A percentile compares a stretch with the other conserved stretches of the same genome.
phyloP scores from a whole-genome alignment of 2,113 vertebrate genomes.

The Planiliza haematocheilus region DNA sequence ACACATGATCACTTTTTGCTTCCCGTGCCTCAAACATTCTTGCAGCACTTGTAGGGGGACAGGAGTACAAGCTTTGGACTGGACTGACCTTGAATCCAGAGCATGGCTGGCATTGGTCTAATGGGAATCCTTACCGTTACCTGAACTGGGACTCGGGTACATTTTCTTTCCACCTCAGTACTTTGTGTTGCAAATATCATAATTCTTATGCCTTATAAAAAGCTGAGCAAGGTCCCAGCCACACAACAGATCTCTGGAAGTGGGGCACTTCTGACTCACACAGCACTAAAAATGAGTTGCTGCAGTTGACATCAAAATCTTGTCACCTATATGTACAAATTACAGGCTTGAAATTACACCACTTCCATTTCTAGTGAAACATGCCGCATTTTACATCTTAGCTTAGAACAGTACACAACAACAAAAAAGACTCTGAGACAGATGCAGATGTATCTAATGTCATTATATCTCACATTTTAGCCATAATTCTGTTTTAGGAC shows the following conservation, averaged over 20 bases:
- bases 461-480: neutral
- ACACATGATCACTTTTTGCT: too few relatives aligned
- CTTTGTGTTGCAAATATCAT: too few relatives aligned
- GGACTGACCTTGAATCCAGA: conserved; percentile 89
- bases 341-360: neutral
- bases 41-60: conserved; percentile 45
- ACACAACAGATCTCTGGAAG: neutral
- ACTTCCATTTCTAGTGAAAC: too few relatives aligned
- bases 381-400: too few relatives aligned
- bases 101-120: conserved; percentile 93
- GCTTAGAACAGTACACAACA: neutral
- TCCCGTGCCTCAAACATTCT: too few relatives aligned
- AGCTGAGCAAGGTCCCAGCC: too few relatives aligned
- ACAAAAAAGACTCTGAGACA: neutral
- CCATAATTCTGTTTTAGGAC: conserved; percentile 78
- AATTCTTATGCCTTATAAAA: too few relatives aligned
- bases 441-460: neutral
- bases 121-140: conserved; percentile 88
- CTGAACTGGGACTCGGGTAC: conserved; percentile 91
- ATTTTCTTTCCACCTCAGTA: conserved; percentile 15
- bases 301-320: too few relatives aligned
- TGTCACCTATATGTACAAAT: neutral
- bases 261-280: neutral
- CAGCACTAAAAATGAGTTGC: too few relatives aligned
- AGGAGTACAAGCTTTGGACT: conserved; percentile 84